Evolutionary conservation across 30 jellyfish, hydroid and myxozoan species (phyloP).

Genomic region (Cassiopea andromeda): DNA sequence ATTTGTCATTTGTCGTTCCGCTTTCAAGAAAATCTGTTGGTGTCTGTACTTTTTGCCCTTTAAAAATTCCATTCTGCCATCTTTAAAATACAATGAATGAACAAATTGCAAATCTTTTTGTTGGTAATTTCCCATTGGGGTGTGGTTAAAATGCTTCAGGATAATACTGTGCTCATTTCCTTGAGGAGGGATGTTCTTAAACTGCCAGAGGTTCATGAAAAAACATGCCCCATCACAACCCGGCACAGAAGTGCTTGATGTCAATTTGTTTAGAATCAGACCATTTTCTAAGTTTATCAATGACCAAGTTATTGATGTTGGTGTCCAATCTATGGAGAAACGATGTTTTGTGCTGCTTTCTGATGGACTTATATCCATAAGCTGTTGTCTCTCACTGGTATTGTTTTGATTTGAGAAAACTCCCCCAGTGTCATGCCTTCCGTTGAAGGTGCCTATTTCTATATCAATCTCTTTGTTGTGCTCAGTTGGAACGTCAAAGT

Average conservation of each 20-base stretch:
- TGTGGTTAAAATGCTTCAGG: conserved; percentile 29
- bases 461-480: conserved; percentile 39
- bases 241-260: conserved; percentile 11
- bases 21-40: conserved; percentile 4
- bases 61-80: not conserved
- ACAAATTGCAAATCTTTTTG: not conserved
- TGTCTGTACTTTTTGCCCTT: not conserved
- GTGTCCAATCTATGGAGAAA: conserved; percentile 33
- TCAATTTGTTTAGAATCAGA: not conserved
- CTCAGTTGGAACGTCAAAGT: conserved; percentile 2
- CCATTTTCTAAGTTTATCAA: conserved; percentile 8
- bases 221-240: conserved; percentile 44
- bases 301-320: conserved; percentile 33
- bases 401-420: conserved; percentile 48
- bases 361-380: conserved; percentile 40
- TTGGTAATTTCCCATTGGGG: not conserved
- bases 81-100: not conserved
- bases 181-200: conserved; percentile 24
- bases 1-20: conserved; percentile 34
- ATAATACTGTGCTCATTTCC: conserved; percentile 21
- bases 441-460: conserved; percentile 56
- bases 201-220: conserved; percentile 54
- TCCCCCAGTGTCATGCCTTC: conserved; percentile 45
- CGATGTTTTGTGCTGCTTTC: conserved; percentile 6
- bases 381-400: conserved; percentile 7